phyloP scores from a whole-genome alignment of 2,888 invertebrate genomes.

The Stenoptilia bipunctidactyla region DNA sequence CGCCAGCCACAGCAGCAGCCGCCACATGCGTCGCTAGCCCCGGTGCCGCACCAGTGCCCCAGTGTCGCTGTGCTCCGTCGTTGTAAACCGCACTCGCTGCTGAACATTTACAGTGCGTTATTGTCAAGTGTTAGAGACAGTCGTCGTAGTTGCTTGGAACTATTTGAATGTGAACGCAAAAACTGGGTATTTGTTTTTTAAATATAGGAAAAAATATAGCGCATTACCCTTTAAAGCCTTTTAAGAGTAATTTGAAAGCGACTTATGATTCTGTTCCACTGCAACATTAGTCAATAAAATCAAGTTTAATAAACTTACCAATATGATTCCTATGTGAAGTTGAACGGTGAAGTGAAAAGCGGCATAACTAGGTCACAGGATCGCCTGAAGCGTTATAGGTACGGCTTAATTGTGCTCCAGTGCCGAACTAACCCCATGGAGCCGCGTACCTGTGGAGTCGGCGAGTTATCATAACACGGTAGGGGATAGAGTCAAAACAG shows the following conservation, averaged over 20 bases:
- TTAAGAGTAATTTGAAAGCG: not conserved
- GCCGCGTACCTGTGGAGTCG: too few relatives aligned
- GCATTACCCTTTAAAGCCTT: not conserved
- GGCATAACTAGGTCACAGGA: too few relatives aligned
- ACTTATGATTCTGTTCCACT: not conserved
- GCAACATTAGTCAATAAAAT: not conserved
- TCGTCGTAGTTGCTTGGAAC: not conserved
- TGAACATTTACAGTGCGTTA: not conserved
- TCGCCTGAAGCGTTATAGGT: too few relatives aligned
- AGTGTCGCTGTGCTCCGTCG: too few relatives aligned
- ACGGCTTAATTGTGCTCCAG: too few relatives aligned
- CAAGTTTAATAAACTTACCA: too few relatives aligned
- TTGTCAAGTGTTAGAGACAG: not conserved
- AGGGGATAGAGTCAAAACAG: too few relatives aligned
- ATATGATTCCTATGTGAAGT: too few relatives aligned
- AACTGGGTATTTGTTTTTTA: not conserved
- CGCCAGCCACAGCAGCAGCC: constrained; percentile 10
- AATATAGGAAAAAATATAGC: not conserved
- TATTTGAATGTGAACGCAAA: not conserved
- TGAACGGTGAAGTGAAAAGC: too few relatives aligned
- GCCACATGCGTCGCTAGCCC: constrained; percentile 5
- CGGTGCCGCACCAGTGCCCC: too few relatives aligned
- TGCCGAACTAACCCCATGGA: too few relatives aligned
- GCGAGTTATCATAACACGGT: too few relatives aligned
- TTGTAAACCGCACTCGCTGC: not conserved